A percentile compares a stretch with the other conserved stretches of the same genome.
These are phyloP conservation scores for Astatotilapia flaviijosephi DNA, from an alignment of 2,113 vertebrate species.

Conservation along the genomic window DNA sequence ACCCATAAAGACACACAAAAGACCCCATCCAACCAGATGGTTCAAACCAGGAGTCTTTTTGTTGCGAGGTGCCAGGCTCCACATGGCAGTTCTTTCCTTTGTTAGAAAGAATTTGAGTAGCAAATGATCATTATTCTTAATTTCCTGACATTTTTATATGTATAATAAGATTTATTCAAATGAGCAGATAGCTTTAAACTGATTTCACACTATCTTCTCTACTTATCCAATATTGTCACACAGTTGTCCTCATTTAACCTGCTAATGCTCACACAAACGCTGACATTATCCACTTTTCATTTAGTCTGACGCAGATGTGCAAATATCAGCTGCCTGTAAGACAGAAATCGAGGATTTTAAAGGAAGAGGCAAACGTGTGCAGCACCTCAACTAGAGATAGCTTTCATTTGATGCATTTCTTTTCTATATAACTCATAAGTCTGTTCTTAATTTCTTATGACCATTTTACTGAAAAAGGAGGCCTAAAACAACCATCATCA, in stretches of 20 bases:
- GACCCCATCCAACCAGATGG: neutral
- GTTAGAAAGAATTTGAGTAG: neutral
- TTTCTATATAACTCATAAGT: neutral
- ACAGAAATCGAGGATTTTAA: neutral
- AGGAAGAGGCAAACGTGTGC: neutral
- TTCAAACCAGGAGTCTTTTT: neutral
- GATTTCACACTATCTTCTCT: neutral
- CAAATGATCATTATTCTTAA: neutral
- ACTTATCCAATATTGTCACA: neutral
- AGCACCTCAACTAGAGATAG: neutral
- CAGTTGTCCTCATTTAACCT: neutral
- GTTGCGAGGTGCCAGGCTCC: neutral
- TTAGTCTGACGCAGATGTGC: neutral
- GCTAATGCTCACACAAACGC: neutral
- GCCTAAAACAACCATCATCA: neutral
- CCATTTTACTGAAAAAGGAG: neutral
- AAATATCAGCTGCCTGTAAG: neutral
- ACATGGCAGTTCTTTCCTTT: neutral
- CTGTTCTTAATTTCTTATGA: neutral
- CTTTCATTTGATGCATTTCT: neutral
- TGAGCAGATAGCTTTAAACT: neutral
- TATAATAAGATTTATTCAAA: neutral
- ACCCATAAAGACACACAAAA: neutral
- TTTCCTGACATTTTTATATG: neutral
- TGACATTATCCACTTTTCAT: neutral